Evolutionary conservation across 2,888 invertebrate genomes (phyloP), one percentile per base, ranked within the genome.

Genomic region (Cerastis rubricosa): DNA sequence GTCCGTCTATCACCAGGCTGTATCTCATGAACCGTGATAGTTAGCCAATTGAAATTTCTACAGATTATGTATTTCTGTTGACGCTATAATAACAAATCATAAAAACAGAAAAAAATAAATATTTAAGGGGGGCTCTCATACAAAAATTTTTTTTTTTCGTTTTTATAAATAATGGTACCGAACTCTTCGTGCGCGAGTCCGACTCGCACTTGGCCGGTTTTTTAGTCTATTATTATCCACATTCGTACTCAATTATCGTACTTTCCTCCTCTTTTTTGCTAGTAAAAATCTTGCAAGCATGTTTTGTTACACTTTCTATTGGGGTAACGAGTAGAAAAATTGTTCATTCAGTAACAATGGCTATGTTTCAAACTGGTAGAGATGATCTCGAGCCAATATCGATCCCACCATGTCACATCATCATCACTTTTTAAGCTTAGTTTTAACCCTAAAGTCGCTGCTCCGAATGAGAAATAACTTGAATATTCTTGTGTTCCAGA

Each of bases 401-500:
- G 22, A 57, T 19, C n/a, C 49, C 7, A 9, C 63, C 7, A 51
- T 43, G 19, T 57, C 45, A 19, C 51, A 9, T 35, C 35, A 9
- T 35, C 35, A 49, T 45, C 2, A 22, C 8, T 54, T 95, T 94
- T 57, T 1, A 45, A 88, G 51, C 45, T 74, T 76, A 40, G n/a
- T 49, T 49, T 49, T 22, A 51, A 35, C 29, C 4, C 19, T 29
- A 11, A 49, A 74, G 51, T 75, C 11, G 54, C 22, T 43, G 25
- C 14, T 43, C 12, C 2, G 19, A 54, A 8, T 40, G 19, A 29
- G 4, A 35, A 47, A n/a, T 51, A 64, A 76, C 29, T 69, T 25
- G 11, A 57, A 29, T 43, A 54, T 22, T 76, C 35, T 66, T 89
- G 84, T 85, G 84, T 96, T 97, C 71, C 94, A 98, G 98, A 97